Evolutionary conservation across 2,888 invertebrate species (phyloP).

Genomic region (Epistrophe eligans): DNA sequence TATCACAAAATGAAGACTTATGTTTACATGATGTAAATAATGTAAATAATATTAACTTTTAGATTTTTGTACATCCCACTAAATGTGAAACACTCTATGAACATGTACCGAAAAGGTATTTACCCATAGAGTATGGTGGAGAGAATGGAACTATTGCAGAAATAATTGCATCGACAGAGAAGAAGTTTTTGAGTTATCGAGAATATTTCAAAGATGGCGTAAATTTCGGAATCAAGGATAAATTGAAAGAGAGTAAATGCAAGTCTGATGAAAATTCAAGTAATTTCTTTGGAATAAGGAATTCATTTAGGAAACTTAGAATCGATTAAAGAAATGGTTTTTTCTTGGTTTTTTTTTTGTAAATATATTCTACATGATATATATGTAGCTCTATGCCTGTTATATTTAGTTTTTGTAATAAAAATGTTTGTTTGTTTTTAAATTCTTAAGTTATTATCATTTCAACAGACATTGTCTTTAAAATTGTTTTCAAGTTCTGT

Average conservation of each 20-base stretch:
- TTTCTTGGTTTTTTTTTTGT: background rate
- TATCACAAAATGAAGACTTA: constrained; percentile 12
- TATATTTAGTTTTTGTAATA: background rate
- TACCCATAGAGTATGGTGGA: constrained; percentile 89
- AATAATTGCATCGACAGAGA: constrained; percentile 50
- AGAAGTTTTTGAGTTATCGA: constrained; percentile 48
- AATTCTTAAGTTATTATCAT: background rate
- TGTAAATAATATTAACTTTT: constrained; percentile 51
- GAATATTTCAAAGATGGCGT: constrained; percentile 81
- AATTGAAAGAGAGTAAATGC: constrained; percentile 77
- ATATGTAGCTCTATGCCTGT: background rate
- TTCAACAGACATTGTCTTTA: background rate
- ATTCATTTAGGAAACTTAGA: constrained; percentile 82
- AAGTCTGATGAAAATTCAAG: constrained; percentile 62
- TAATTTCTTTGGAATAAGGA: constrained; percentile 81
- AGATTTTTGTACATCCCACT: constrained; percentile 86
- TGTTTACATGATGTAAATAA: background rate
- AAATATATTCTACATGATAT: background rate
- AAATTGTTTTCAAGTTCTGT: background rate
- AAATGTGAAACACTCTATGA: constrained; percentile 86
- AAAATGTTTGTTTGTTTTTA: constrained; percentile 5
- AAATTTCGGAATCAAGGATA: constrained; percentile 80
- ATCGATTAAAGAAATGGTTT: constrained; percentile 79
- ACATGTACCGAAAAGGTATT: constrained; percentile 85
- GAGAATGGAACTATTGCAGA: constrained; percentile 84